Base-by-base conservation (phyloP, 2,797 vertebrate genomes). In the Aphelocoma californica region DNA sequence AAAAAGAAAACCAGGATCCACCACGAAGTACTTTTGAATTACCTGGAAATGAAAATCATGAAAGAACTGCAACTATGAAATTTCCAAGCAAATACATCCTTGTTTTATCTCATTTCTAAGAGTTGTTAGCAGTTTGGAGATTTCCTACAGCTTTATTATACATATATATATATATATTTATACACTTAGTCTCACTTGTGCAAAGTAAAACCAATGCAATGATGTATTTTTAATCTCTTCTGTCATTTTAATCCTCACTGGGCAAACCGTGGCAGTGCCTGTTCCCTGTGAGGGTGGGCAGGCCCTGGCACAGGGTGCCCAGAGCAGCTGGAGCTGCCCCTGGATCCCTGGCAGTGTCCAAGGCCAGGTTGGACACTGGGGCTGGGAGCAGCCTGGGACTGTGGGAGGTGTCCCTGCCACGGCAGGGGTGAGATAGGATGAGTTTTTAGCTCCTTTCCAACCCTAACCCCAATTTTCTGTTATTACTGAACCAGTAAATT, bases 111-210 rank as follows among this genome's bases (percentile, higher is more conserved):
- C 84, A 60, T 86, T 94, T 90, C 28, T 93, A 94, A 79, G 66
- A 83, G 61, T 85, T 87, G 60, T 73, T 82, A 83, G 92, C 62
- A 65, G 92, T 93, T 92, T 80, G 86, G 91, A 89, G 85, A 90
- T 96, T 96, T 95, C 95, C 86, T 94, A 95, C 58, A 28, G 62
- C 88, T 94, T 97, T 93, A 85, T 75, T 92, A 93, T 72, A 85
- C 26, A 29, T 60, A 73, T 48, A 58, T 75, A 86, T 56, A 79
- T 71, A 83, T 77, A 88, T 92, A 92, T 96, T 95, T 95, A 53
- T 94, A 94, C 62, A 86, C 81, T 90, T 73, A 88, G 70, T 66
- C 92, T 93, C 90, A 73, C 92, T 91, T 93, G 86, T 91, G 92
- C 71, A 2, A 73, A 72, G 86, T 94, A 53, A 64, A 92, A 48